A percentile compares a stretch with the other conserved stretches of the same genome.
phyloP scores from a whole-genome alignment of 2,888 invertebrate genomes.

The Oxystoma pomonae region DNA sequence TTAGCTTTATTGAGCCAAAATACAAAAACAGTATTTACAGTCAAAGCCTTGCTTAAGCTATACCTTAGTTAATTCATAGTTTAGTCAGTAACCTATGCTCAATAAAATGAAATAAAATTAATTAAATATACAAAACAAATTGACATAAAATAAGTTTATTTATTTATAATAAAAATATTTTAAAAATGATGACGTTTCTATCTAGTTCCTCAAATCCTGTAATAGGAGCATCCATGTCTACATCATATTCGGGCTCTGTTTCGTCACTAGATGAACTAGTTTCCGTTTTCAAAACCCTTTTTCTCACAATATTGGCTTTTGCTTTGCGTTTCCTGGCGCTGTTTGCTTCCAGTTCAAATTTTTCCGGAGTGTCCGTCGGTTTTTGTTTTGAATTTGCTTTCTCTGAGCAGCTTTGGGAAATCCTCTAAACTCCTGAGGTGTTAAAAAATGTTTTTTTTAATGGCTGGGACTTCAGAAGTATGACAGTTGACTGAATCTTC shows the following conservation, averaged over 20 bases:
- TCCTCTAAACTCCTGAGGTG: too few relatives aligned
- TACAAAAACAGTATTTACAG: too few relatives aligned
- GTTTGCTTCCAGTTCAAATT: slow-evolving; percentile 8
- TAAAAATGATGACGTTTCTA: neutral
- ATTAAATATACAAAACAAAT: slow-evolving; percentile 14
- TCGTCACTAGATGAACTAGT: slow-evolving; percentile 6
- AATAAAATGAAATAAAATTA: slow-evolving; percentile 25
- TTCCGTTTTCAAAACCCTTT: neutral
- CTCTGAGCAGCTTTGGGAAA: too few relatives aligned
- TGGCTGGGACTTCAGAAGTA: too few relatives aligned
- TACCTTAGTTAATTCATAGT: too few relatives aligned
- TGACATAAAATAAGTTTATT: neutral
- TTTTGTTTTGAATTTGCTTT: slow-evolving; percentile 9
- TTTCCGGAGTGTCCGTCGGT: slow-evolving; percentile 3
- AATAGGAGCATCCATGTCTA: slow-evolving; percentile 7
- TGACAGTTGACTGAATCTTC: neutral
- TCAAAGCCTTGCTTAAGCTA: too few relatives aligned
- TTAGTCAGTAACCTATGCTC: too few relatives aligned
- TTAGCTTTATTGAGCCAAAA: too few relatives aligned
- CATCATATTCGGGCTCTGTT: slow-evolving; percentile 6
- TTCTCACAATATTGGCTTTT: slow-evolving; percentile 4
- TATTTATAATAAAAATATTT: neutral
- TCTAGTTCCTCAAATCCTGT: slow-evolving; percentile 5
- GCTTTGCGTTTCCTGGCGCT: slow-evolving; percentile 4
- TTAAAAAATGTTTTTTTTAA: too few relatives aligned